Evolutionary conservation across 2,797 vertebrate species (phyloP), one percentile per base, ranked within the genome.

Genomic region (Epinephelus malabaricus): DNA sequence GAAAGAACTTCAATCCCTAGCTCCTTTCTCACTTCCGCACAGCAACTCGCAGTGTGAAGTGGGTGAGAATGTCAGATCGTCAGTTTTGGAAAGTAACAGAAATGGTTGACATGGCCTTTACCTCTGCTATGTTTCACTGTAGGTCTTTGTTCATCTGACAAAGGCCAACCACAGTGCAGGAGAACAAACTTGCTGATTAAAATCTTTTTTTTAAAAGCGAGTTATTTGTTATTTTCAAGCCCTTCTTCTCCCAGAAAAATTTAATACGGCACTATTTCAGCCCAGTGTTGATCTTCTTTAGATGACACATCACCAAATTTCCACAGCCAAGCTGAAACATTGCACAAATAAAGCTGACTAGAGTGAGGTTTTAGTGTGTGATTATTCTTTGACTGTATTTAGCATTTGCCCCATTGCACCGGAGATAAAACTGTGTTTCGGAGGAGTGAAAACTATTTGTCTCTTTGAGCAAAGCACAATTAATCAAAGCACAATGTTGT

Each of bases 401-500:
- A 63, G 27, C 66, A 19, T 64, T 10, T 60, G 18, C 8, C 10
- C 40, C 34, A 12, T 46, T 25, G 40, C 53, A 55, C 12, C 46
- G 62, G 9, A 79, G 78, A 78, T 84, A 63, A 86, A 84, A 59
- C 61, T 68, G 34, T 21, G 21, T 65, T 71, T 79, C 21, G 13
- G 38, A 51, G 34, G 59, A 73, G 47, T 67, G 51, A 27, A 74
- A 87, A 69, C 56, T 49, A 60, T 79, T 59, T 80, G 66, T 77
- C 49, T 79, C 18, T 27, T 9, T 30, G 56, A 81, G 83, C 66
- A 85, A 84, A 76, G 27, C 27, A 62, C 64, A 64, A 74, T 83
- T 70, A 62, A 80, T 89, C 79, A 86, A 81, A 76, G 62, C 38
- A 17, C 19, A 43, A 15, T 74, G 65, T 45, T 77, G 58, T 79